A percentile compares a stretch with the other conserved stretches of the same genome.
These are phyloP conservation scores for Neopelma chrysocephalum DNA, from an alignment of 2,797 vertebrate species.

Conservation along the genomic window DNA sequence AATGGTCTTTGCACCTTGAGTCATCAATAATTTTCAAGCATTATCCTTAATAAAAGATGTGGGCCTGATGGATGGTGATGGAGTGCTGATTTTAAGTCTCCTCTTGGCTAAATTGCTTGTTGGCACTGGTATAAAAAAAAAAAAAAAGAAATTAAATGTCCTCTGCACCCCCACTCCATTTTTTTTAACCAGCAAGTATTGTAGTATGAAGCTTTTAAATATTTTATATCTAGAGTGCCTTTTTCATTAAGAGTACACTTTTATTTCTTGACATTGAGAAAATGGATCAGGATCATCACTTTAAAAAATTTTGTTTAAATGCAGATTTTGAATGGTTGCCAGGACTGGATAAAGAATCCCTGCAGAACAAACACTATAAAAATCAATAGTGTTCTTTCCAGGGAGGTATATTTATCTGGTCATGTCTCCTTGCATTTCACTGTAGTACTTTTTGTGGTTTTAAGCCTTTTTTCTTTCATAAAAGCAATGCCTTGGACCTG, in stretches of 20 bases:
- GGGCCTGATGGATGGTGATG: background rate
- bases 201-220: constrained; percentile 40
- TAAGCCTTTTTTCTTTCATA: constrained; percentile 5
- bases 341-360: constrained; percentile 44
- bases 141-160: background rate
- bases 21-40: constrained; percentile 44
- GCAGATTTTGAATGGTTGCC: constrained; percentile 56
- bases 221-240: constrained; percentile 61
- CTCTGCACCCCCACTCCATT: background rate
- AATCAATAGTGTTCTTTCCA: constrained; percentile 50
- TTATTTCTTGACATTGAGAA: constrained; percentile 52
- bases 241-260: constrained; percentile 62
- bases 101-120: background rate
- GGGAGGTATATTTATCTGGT: constrained; percentile 38
- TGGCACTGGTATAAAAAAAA: background rate
- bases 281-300: constrained; percentile 37
- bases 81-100: background rate
- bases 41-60: constrained; percentile 7
- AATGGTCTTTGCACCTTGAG: background rate
- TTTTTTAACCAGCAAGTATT: constrained; percentile 32
- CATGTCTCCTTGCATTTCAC: constrained; percentile 33
- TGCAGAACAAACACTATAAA: constrained; percentile 52
- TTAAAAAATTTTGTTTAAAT: constrained; percentile 58
- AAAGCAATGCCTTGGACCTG: background rate
- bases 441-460: background rate